Evolutionary conservation across 2,888 invertebrate species (phyloP).

Genomic region (Acanthococcus lagerstroemiae): DNA sequence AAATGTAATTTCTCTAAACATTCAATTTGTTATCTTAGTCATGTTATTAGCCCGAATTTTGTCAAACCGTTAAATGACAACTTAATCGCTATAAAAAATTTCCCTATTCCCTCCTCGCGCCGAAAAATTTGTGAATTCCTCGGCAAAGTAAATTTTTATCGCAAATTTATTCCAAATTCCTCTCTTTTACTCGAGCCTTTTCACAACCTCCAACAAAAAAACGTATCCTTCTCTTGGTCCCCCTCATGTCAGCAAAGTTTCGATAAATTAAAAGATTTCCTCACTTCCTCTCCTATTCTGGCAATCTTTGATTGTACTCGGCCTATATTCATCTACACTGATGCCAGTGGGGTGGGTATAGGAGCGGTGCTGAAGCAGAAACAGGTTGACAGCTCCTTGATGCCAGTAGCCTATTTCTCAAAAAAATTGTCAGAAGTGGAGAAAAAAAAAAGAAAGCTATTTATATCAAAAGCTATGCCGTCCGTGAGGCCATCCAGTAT

Average conservation of each 20-base stretch:
- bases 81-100: not conserved
- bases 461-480: slow-evolving; percentile 26
- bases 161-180: slow-evolving; percentile 16
- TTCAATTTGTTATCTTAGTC: not conserved
- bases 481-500: slow-evolving; percentile 25
- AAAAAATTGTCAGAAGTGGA: slow-evolving; percentile 36
- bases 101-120: slow-evolving; percentile 7
- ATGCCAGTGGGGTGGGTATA: slow-evolving; percentile 35
- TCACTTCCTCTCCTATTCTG: slow-evolving; percentile 32
- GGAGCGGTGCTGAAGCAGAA: slow-evolving; percentile 36
- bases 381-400: slow-evolving; percentile 33
- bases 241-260: slow-evolving; percentile 33
- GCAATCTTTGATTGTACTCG: too few species aligned
- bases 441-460: slow-evolving; percentile 33
- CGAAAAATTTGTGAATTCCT: slow-evolving; percentile 21
- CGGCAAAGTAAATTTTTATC: slow-evolving; percentile 31
- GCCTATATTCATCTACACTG: slow-evolving; percentile 35
- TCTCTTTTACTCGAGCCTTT: slow-evolving; percentile 2
- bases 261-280: slow-evolving; percentile 14
- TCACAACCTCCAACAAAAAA: slow-evolving; percentile 31
- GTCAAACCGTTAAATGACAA: not conserved
- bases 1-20: not conserved
- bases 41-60: not conserved
- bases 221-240: slow-evolving; percentile 33
- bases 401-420: slow-evolving; percentile 35